Base-by-base conservation (phyloP, 1,140 invertebrate species). In the Brachionus sp. region DNA sequence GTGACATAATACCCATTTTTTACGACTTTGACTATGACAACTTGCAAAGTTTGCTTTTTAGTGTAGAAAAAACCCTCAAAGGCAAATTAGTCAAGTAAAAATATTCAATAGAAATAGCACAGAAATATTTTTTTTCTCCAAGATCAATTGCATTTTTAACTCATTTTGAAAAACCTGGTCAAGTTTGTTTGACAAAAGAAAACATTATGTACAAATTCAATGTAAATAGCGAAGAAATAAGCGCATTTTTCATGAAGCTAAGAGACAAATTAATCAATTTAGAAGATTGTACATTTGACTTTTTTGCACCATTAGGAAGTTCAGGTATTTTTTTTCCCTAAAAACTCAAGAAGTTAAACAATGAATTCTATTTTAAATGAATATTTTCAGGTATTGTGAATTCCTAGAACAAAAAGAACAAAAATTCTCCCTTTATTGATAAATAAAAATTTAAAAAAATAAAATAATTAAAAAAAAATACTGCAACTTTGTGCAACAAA, bases 111-210 rank as follows among this genome's bases (percentile, higher is more conserved):
- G n/a, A 53, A 9, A 29, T 53, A 2, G 10, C 46, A n/a, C 3
- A 53, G 7, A n/a, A 19, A 9, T 35, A 19, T 50, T 77, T 53
- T 37, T 13, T 3, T 23, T 23, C 19, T 75, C 39, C 6, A 3
- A 80, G 77, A 29, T 80, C 77, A 5, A 50, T 80, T 0, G 77
- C 46, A 23, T 80, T 80, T 80, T 37, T 80, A n/a, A 42, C 39
- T 42, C 77, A 80, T 80, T 80, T 80, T 37, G 77, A 80, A 37
- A 80, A 80, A 23, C 77, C 77, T 16, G 77, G 77, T 19, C 77
- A 80, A 80, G 29, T 80, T 35, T 23, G 46, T 10, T 25, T 80
- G 10, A 80, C 50, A 0, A 80, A 62, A 33, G 29, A 57, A 3
- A 29, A 13, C 6, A 25, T 42, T 33, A 12, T 80, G n/a, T 80